Conservation (phyloP, 2,888 invertebrate genomes). For the Habrosyne pyritoides region DNA sequence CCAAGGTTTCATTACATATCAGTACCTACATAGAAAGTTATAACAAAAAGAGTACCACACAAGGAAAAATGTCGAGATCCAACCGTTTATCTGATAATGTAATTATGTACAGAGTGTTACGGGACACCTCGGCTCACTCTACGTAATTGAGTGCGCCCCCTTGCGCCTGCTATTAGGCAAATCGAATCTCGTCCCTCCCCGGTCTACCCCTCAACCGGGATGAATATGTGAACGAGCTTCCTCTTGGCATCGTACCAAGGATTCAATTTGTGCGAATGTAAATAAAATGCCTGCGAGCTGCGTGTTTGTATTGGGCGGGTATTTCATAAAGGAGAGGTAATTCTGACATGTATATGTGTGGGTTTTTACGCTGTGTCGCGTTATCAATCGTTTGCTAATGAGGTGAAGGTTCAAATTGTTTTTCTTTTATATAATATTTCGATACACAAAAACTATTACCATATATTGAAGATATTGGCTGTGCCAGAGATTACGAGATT, state of each 20-base stretch:
- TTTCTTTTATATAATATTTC: neutral
- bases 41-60: slow-evolving; percentile 18
- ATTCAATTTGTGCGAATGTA: slow-evolving; percentile 80
- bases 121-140: slow-evolving; percentile 77
- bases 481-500: too few species aligned
- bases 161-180: slow-evolving; percentile 80
- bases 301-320: slow-evolving; percentile 17
- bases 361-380: neutral
- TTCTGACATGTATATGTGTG: neutral
- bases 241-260: slow-evolving; percentile 74
- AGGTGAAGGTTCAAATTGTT: neutral
- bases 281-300: slow-evolving; percentile 65
- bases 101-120: slow-evolving; percentile 74
- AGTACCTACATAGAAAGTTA: neutral
- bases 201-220: slow-evolving; percentile 37
- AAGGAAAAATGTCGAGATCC: slow-evolving; percentile 26
- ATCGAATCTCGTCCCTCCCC: slow-evolving; percentile 73
- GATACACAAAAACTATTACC: too few species aligned
- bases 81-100: slow-evolving; percentile 79
- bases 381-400: neutral
- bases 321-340: slow-evolving; percentile 4
- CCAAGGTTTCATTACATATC: too few species aligned
- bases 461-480: too few species aligned
- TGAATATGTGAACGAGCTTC: slow-evolving; percentile 61
- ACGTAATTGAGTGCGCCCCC: slow-evolving; percentile 77